phyloP scores from a whole-genome alignment of 64 coral and sea anemone genomes.

The Montipora cactus region DNA sequence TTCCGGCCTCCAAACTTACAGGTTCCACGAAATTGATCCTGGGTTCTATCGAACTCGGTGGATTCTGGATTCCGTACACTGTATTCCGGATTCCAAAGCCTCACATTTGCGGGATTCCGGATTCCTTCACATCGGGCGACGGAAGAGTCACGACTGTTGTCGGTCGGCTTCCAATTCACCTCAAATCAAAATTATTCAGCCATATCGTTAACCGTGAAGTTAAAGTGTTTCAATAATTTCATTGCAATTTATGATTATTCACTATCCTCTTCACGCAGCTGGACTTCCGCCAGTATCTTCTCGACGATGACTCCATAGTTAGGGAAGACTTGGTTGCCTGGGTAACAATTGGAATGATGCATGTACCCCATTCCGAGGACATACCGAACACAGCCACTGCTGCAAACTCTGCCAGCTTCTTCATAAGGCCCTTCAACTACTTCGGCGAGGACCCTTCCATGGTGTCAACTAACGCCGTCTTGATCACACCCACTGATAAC shows the following conservation, averaged over 20 bases:
- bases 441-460: slow-evolving; percentile 94
- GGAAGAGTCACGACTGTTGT: too few relatives aligned
- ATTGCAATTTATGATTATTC: background rate
- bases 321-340: slow-evolving; percentile 93
- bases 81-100: too few relatives aligned
- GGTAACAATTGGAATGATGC: slow-evolving; percentile 82
- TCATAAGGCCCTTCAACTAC: slow-evolving; percentile 92
- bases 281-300: slow-evolving; percentile 30
- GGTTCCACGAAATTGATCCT: too few relatives aligned
- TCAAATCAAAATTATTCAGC: too few relatives aligned
- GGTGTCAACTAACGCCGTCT: slow-evolving; percentile 71
- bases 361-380: slow-evolving; percentile 91
- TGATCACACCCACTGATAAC: slow-evolving; percentile 53
- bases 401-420: slow-evolving; percentile 78
- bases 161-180: too few relatives aligned
- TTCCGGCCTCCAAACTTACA: too few relatives aligned
- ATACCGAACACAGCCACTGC: slow-evolving; percentile 87
- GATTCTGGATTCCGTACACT: too few relatives aligned
- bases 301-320: slow-evolving; percentile 77
- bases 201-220: too few relatives aligned
- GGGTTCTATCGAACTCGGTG: too few relatives aligned
- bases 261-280: background rate
- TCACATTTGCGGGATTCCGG: too few relatives aligned
- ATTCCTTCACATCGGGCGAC: too few relatives aligned
- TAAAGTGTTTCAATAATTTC: too few relatives aligned